These are phyloP conservation scores for Nymphalis c-album DNA, from an alignment of 2,888 invertebrate species.

Conservation along the genomic window DNA sequence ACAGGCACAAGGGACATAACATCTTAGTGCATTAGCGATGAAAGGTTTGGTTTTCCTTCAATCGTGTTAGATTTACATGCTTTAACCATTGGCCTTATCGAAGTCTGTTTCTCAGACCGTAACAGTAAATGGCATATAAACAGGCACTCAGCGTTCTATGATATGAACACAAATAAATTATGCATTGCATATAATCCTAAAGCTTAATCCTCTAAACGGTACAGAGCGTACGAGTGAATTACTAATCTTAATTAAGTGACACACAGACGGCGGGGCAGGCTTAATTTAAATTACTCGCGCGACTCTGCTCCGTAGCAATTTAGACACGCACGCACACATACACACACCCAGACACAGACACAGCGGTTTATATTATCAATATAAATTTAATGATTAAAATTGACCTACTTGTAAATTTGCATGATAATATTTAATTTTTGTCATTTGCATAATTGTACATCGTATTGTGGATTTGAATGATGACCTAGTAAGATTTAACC, in stretches of 20 bases:
- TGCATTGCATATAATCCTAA: background rate
- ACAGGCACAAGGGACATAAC: too few relatives aligned
- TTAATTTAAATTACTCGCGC: constrained; percentile 24
- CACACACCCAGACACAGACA: too few relatives aligned
- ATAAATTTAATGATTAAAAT: too few relatives aligned
- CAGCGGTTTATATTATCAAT: too few relatives aligned
- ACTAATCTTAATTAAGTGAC: constrained; percentile 21
- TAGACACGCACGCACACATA: constrained; percentile 1
- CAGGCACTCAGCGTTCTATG: background rate
- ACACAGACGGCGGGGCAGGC: constrained; percentile 1
- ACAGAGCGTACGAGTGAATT: background rate
- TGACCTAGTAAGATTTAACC: background rate
- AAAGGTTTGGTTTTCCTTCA: too few relatives aligned
- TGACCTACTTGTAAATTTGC: too few relatives aligned
- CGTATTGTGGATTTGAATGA: too few relatives aligned
- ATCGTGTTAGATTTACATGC: too few relatives aligned
- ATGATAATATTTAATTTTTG: too few relatives aligned
- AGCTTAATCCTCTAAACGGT: constrained; percentile 6
- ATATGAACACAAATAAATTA: background rate
- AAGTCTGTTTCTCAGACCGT: background rate
- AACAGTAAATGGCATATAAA: background rate
- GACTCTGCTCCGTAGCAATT: constrained; percentile 18
- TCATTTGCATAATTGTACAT: too few relatives aligned
- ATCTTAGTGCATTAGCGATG: too few relatives aligned
- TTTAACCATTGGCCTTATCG: background rate